Base-by-base conservation (phyloP, 2,113 vertebrate species). In the Craseonycteris thonglongyai region DNA sequence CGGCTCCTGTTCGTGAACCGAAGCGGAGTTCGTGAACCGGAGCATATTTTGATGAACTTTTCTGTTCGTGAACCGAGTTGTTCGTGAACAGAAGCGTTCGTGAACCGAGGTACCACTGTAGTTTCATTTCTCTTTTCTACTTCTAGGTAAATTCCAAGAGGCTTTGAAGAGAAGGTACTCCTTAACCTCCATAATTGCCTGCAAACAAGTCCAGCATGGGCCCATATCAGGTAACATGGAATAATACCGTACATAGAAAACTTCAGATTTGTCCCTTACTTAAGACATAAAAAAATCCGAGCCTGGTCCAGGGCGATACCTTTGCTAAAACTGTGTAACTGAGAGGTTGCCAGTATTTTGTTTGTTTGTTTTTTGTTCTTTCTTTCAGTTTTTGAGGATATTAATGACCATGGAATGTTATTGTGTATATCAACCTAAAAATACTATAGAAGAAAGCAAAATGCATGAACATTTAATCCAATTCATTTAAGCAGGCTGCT, bases 371-470 rank as follows among this genome's bases (percentile, higher is more conserved):
- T n/a, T n/a, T n/a, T n/a, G n/a, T n/a, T n/a, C n/a, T n/a, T n/a
- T n/a, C n/a, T 72, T 84, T 45, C n/a, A 69, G 51, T 45, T 85
- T 90, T 75, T 78, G 21, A 65, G 47, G 85, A 56, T 45, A 38
- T 92, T 83, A 89, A 71, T 71, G 63, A 76, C 21, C 9, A 28
- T 93, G 22, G 61, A 83, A 91, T 93, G 40, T 45, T 85, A 82
- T 30, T 74, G 30, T 81, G 49, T 61, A 51, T 35, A 83, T 28
- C 56, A 96, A 49, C 54, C 35, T 76, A 58, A 80, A 91, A 92
- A 78, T 74, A 61, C 35, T 86, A 14, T 84, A 87, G 82, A 88
- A 63, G 86, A 47, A 88, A 82, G 24, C 81, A 91, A 91, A 94
- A 80, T 45, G 33, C 24, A 40, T 24, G 91, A 88, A 59, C 14